Percentiles rank a stretch among this genome's conserved stretches.
Evolutionary conservation across 2,113 vertebrate species (phyloP).

Genomic region (Ifrita kowaldi): DNA sequence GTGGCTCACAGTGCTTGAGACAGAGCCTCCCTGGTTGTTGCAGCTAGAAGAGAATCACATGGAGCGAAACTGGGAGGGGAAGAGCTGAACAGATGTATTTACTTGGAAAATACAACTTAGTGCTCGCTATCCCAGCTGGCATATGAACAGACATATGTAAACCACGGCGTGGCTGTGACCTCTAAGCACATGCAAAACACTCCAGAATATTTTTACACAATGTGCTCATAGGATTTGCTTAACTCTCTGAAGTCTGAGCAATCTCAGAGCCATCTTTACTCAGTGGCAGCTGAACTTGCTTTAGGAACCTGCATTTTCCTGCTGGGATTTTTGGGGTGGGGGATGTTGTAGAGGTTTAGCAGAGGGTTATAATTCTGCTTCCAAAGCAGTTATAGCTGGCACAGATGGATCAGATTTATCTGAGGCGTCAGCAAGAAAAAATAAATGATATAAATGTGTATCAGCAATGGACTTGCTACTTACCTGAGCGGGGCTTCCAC

Average conservation of each 20-base stretch:
- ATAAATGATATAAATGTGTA: background rate
- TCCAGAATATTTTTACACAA: background rate
- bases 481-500: background rate
- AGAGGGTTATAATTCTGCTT: background rate
- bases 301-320: background rate
- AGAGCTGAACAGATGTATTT: background rate
- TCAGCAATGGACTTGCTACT: background rate
- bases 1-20: background rate
- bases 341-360: background rate
- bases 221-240: background rate
- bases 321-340: background rate
- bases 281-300: background rate
- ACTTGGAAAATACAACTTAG: background rate
- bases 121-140: background rate
- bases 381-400: background rate
- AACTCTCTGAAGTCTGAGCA: background rate
- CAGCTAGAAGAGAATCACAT: background rate
- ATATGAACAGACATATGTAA: background rate
- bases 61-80: background rate
- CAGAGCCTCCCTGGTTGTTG: background rate
- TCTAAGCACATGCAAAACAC: background rate
- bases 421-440: background rate
- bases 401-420: background rate
- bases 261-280: background rate
- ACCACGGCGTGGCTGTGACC: background rate